phyloP scores from a whole-genome alignment of 2,888 invertebrate genomes.

The Brachyptera putata region DNA sequence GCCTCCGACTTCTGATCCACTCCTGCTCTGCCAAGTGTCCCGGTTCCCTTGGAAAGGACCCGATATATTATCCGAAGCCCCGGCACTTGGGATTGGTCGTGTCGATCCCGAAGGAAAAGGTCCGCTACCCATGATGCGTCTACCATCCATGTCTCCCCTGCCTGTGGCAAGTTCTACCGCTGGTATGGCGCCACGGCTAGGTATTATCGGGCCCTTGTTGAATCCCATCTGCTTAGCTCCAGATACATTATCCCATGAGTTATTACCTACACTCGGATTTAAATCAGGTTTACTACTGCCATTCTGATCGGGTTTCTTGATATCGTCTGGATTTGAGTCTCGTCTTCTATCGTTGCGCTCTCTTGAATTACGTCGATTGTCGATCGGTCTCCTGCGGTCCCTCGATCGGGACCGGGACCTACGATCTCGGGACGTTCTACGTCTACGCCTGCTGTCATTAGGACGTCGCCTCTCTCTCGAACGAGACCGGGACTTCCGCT shows the following conservation, averaged over 20 bases:
- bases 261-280: neutral
- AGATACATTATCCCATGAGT: neutral
- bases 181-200: neutral
- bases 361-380: neutral
- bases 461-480: constrained; percentile 28
- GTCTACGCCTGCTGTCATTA: neutral
- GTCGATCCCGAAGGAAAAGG: neutral
- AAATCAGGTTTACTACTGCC: too few species aligned
- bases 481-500: neutral
- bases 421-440: neutral
- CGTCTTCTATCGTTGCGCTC: neutral
- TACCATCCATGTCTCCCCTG: neutral
- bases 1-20: neutral
- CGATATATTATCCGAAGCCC: neutral
- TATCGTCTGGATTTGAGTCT: neutral
- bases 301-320: neutral
- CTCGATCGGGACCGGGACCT: neutral
- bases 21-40: neutral
- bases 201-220: neutral
- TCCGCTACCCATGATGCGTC: constrained; percentile 16
- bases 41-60: neutral
- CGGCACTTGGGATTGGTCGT: neutral
- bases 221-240: neutral
- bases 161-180: neutral
- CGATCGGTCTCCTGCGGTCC: neutral